A percentile compares a stretch with the other conserved stretches of the same genome.
Evolutionary conservation across 2,888 invertebrate genomes (phyloP).

Genomic region (Pachymerium ferrugineum): DNA sequence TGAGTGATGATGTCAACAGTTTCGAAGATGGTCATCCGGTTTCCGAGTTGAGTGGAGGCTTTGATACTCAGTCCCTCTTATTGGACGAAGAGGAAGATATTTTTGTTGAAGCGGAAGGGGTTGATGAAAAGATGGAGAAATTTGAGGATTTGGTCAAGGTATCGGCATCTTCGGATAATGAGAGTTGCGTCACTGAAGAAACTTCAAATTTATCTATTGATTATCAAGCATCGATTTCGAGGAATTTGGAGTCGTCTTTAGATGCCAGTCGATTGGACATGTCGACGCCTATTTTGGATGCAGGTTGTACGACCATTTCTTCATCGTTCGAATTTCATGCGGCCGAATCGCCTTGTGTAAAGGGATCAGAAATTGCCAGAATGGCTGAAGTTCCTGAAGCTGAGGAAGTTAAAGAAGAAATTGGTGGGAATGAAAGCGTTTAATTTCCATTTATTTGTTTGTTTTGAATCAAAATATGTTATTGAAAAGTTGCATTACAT

Average conservation of each 20-base stretch:
- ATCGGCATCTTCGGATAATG: not conserved
- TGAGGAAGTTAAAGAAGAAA: not conserved
- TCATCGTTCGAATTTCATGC: not conserved
- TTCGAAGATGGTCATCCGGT: not conserved
- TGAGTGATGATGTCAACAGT: not conserved
- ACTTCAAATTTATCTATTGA: not conserved
- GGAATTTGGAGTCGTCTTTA: not conserved
- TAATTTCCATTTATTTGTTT: not conserved
- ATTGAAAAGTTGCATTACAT: too few relatives aligned
- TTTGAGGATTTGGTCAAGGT: not conserved
- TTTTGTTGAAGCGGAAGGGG: not conserved
- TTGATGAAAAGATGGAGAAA: too few relatives aligned
- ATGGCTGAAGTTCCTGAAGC: not conserved
- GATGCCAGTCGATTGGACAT: not conserved
- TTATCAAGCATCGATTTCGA: not conserved
- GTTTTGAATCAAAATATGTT: not conserved
- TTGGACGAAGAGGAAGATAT: not conserved
- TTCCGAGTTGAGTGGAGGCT: not conserved
- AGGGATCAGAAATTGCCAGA: too few relatives aligned
- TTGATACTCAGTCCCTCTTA: not conserved
- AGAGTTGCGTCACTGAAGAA: not conserved
- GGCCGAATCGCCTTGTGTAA: too few relatives aligned
- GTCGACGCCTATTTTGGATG: too few relatives aligned
- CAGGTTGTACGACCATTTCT: not conserved
- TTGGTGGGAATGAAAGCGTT: too few relatives aligned